Percentiles rank a stretch among this genome's conserved stretches.
These are phyloP conservation scores for Marasmarcha lunaedactyla DNA, from an alignment of 2,888 invertebrate genomes.

Conservation along the genomic window DNA sequence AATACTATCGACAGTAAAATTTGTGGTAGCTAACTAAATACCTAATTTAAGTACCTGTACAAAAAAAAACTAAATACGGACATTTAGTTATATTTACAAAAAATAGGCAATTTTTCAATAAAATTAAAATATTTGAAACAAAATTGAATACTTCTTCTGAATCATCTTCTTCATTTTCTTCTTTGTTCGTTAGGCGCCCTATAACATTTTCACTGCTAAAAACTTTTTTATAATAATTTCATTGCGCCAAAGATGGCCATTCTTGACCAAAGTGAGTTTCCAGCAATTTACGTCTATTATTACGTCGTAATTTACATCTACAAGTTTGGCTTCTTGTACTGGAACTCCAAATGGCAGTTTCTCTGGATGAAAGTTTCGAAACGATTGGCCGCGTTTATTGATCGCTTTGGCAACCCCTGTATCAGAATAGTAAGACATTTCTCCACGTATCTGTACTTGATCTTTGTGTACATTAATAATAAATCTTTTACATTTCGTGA, in stretches of 20 bases:
- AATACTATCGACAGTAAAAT: too few species aligned
- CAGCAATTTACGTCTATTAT: neutral
- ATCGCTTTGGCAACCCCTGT: conserved; percentile 1
- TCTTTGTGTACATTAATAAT: neutral
- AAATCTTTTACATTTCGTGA: too few species aligned
- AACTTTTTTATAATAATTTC: conserved; percentile 1
- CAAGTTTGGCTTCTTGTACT: neutral
- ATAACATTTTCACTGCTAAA: too few species aligned
- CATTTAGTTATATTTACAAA: too few species aligned
- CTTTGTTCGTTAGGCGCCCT: neutral
- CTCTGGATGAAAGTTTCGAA: neutral
- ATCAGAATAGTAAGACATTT: conserved; percentile 2
- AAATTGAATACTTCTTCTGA: neutral
- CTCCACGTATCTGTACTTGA: conserved; percentile 1
- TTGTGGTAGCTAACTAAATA: too few species aligned
- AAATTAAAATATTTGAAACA: too few species aligned
- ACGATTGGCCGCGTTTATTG: conserved; percentile 2
- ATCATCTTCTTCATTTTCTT: conserved; percentile 2
- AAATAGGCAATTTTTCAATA: too few species aligned
- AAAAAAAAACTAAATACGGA: too few species aligned
- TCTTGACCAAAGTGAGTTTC: conserved; percentile 2
- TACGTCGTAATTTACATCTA: neutral
- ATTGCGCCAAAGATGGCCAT: neutral
- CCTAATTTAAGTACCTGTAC: too few species aligned
- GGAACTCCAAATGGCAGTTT: neutral